phyloP scores from a whole-genome alignment of 2,888 invertebrate species.

The Leptopterna dolabrata region DNA sequence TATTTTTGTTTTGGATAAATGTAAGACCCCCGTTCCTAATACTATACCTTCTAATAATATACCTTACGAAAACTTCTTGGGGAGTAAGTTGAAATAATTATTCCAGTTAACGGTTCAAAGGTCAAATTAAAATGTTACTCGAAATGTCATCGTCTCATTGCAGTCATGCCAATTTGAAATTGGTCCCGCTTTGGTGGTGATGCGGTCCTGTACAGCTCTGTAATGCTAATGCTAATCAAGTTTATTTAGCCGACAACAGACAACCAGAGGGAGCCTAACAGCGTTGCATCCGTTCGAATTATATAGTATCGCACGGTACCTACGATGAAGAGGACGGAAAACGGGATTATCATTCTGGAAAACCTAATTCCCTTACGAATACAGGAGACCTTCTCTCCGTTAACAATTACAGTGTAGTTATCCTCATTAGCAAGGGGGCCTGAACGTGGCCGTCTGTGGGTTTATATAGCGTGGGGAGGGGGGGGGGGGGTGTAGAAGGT shows the following conservation, averaged over 20 bases:
- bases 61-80: too few relatives aligned
- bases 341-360: conserved; percentile 3
- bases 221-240: not conserved
- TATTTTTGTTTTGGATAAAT: too few relatives aligned
- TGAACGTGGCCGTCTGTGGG: not conserved
- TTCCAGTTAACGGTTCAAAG: not conserved
- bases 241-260: not conserved
- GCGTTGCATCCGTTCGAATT: not conserved
- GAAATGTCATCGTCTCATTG: not conserved
- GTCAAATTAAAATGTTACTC: not conserved
- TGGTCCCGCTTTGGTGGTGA: not conserved
- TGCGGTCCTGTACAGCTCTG: not conserved
- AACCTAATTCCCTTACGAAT: not conserved
- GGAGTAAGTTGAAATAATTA: too few relatives aligned
- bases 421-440: conserved; percentile 24
- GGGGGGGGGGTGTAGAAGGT: not conserved
- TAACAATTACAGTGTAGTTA: conserved; percentile 38
- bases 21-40: too few relatives aligned
- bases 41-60: too few relatives aligned
- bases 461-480: too few relatives aligned
- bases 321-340: not conserved
- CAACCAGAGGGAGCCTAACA: not conserved
- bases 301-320: not conserved
- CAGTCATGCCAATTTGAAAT: not conserved
- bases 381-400: not conserved